Percentiles rank a stretch among this genome's conserved stretches.
Conservation (phyloP, 2,113 vertebrate species). For the Lethenteron camtschaticum region DNA sequence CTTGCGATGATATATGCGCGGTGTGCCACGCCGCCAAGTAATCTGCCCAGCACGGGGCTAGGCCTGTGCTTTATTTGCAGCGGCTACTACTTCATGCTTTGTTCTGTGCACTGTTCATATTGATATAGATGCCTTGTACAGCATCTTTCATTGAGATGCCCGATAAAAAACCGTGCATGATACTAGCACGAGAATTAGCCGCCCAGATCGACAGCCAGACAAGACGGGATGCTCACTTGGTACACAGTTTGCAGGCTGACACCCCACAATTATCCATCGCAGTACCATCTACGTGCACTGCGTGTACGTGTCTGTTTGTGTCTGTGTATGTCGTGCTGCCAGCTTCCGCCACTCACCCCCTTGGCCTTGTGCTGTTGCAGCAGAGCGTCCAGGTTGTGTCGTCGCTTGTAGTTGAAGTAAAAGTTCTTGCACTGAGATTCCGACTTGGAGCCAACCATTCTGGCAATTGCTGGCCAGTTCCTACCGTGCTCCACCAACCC, state of each 20-base stretch:
- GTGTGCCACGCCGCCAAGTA: no score
- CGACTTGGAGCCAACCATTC: conserved; percentile 96
- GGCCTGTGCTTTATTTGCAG: no score
- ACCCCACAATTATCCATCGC: not conserved
- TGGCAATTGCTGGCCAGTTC: conserved; percentile 92
- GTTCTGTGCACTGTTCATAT: no score
- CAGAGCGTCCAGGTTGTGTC: conserved; percentile 83
- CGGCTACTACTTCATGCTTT: no score
- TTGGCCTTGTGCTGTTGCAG: conserved; percentile 86
- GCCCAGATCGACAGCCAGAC: not conserved
- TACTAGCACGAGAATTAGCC: conserved; percentile 7
- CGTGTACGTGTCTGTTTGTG: not conserved
- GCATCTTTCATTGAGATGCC: no score
- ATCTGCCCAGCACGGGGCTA: no score
- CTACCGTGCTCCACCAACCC: conserved; percentile 83
- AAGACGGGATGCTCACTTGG: no score
- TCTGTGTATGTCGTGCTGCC: no score
- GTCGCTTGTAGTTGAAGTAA: conserved; percentile 94
- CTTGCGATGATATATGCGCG: no score
- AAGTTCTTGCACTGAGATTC: conserved; percentile 99
- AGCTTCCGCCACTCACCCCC: conserved; percentile 22
- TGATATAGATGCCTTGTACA: no score
- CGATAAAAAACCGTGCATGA: conserved; percentile 6
- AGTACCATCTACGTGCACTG: no score
- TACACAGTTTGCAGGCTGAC: not conserved